phyloP scores from a whole-genome alignment of 2,113 vertebrate genomes.

The Rissa tridactyla region DNA sequence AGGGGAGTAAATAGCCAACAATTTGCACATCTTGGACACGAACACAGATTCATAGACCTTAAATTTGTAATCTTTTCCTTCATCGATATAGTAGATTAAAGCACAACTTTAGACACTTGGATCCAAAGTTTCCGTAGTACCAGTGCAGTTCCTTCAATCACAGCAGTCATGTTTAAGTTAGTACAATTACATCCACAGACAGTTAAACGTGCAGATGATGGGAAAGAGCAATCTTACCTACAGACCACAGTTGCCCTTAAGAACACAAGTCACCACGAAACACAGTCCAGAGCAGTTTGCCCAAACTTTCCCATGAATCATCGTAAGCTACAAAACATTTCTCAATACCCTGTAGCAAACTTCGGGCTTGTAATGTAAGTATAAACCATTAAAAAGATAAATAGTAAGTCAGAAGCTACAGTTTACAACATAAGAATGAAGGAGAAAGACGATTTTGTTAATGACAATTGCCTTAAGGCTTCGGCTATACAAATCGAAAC shows the following conservation, averaged over 20 bases:
- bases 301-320: background rate
- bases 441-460: background rate
- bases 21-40: background rate
- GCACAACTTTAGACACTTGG: background rate
- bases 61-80: background rate
- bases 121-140: background rate
- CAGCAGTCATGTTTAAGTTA: background rate
- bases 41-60: background rate
- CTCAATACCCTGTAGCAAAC: constrained; percentile 15
- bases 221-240: background rate
- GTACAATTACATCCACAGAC: background rate
- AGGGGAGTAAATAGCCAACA: background rate
- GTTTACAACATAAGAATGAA: background rate
- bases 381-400: constrained; percentile 37
- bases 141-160: background rate
- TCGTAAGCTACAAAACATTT: background rate
- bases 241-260: background rate
- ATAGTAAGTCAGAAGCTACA: background rate
- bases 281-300: background rate
- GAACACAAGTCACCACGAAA: background rate
- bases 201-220: background rate
- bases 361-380: background rate
- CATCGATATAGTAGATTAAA: background rate
- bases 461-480: background rate
- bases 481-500: background rate